These are phyloP conservation scores for Orussus abietinus DNA, from an alignment of 1,140 invertebrate genomes.

Conservation along the genomic window DNA sequence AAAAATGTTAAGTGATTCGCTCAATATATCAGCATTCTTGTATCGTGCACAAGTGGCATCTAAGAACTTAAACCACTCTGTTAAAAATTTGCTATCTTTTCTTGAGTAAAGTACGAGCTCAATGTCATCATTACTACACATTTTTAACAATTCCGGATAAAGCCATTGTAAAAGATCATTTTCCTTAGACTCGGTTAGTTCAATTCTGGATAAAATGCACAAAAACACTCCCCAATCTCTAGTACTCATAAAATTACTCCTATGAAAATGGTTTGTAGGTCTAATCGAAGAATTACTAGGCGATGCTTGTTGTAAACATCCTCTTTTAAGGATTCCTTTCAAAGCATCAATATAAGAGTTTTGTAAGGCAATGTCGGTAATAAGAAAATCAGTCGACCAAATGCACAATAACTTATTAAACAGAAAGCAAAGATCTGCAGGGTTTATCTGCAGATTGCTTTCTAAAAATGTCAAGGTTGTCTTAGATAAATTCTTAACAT, in stretches of 20 bases:
- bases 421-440: conserved; percentile 32
- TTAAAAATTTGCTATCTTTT: conserved; percentile 29
- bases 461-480: conserved; percentile 28
- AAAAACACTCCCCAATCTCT: conserved; percentile 20
- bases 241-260: conserved; percentile 11
- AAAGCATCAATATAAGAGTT: conserved; percentile 29
- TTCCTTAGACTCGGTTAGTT: conserved; percentile 26
- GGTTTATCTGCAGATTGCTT: conserved; percentile 23
- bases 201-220: conserved; percentile 39
- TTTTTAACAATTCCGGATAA: conserved; percentile 27
- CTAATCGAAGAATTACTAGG: too few relatives aligned
- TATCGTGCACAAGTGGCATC: conserved; percentile 22
- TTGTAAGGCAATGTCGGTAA: conserved; percentile 24
- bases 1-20: conserved; percentile 28
- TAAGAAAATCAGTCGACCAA: conserved; percentile 16
- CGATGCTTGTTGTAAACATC: too few relatives aligned
- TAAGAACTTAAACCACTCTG: conserved; percentile 33
- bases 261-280: too few relatives aligned
- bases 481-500: conserved; percentile 10
- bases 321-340: conserved; percentile 21
- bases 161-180: conserved; percentile 25
- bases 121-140: conserved; percentile 25
- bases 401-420: conserved; percentile 34
- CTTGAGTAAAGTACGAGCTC: conserved; percentile 40
- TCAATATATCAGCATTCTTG: conserved; percentile 17